Evolutionary conservation across 2,888 invertebrate genomes (phyloP).

Genomic region (Thecophora atra): DNA sequence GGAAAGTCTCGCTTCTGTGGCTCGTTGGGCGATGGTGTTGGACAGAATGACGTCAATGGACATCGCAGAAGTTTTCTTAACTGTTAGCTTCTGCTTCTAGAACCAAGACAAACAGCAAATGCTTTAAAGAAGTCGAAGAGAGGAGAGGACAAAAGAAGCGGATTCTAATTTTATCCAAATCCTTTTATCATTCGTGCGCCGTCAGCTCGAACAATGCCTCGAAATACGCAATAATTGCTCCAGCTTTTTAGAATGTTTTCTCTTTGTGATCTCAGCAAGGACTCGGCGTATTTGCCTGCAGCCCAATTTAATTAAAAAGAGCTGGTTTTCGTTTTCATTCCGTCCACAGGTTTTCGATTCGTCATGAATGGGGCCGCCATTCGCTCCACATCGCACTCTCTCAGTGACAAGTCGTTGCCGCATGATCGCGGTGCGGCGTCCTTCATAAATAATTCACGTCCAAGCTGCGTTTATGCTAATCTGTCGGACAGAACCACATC

Average conservation of each 20-base stretch:
- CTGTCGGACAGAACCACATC: slow-evolving; percentile 15
- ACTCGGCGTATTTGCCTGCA: not conserved
- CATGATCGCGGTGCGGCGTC: not conserved
- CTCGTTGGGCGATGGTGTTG: too few species aligned
- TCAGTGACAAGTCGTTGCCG: slow-evolving; percentile 38
- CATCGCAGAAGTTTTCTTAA: too few species aligned
- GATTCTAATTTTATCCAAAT: not conserved
- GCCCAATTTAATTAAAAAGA: slow-evolving; percentile 8
- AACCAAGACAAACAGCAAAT: not conserved
- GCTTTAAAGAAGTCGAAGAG: not conserved
- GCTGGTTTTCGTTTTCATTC: not conserved
- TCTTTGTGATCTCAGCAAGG: not conserved
- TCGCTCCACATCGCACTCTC: not conserved
- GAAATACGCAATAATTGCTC: too few species aligned
- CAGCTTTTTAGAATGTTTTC: not conserved
- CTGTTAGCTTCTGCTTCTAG: too few species aligned
- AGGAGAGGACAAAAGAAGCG: not conserved
- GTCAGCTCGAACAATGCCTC: not conserved
- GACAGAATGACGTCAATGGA: too few species aligned
- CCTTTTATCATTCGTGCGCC: not conserved
- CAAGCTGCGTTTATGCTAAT: slow-evolving; percentile 43
- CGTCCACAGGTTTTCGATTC: not conserved
- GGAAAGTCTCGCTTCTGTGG: not conserved
- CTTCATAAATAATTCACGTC: slow-evolving; percentile 42
- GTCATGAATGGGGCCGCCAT: not conserved